Base-by-base conservation (phyloP, 2,113 vertebrate species). In the Ophiodon elongatus region DNA sequence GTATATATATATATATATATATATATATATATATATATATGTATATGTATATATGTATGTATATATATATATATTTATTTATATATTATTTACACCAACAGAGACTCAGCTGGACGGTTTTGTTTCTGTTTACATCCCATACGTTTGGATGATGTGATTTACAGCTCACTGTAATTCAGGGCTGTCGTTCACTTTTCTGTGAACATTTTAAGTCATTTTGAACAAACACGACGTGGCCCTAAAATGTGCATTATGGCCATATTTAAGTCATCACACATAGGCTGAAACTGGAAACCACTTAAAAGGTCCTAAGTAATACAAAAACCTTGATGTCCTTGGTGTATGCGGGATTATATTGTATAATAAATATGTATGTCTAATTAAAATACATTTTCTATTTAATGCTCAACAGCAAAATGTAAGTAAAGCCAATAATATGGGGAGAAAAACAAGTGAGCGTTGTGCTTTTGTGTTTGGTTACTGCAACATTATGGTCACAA, bases 321-420 rank as follows among this genome's bases (percentile, higher is more conserved):
- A 65, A 59, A 4, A 54, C 33, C 54, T 25, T n/a, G n/a, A n/a
- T n/a, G n/a, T n/a, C n/a, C n/a, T n/a, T n/a, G 31, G 4, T 37
- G 33, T 4, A 2, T 19, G 14, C n/a, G 56, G n/a, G 62, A 31
- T 31, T 76, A 66, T 60, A 76, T 50, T 76, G 43, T 29, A 67
- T 33, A 54, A 29, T 85, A 64, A 35, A 52, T 80, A 70, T 64
- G 23, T 50, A 60, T 73, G 39, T 56, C 41, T 60, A 43, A 50
- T 73, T 45, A 50, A 80, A 47, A 64, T 37, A 41, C 35, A 1
- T 45, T 31, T 35, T 10, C 19, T 47, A 27, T 47, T 50, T 47
- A 63, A 59, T 68, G 54, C 21, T 41, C n/a, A 5, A 4, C 35
- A 37, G 31, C 2, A 4, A 41, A 41, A 33, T 43, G 0, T 17